Evolutionary conservation across 2,888 invertebrate species (phyloP), one percentile per base, ranked within the genome.

Genomic region (Phyllotreta striolata): DNA sequence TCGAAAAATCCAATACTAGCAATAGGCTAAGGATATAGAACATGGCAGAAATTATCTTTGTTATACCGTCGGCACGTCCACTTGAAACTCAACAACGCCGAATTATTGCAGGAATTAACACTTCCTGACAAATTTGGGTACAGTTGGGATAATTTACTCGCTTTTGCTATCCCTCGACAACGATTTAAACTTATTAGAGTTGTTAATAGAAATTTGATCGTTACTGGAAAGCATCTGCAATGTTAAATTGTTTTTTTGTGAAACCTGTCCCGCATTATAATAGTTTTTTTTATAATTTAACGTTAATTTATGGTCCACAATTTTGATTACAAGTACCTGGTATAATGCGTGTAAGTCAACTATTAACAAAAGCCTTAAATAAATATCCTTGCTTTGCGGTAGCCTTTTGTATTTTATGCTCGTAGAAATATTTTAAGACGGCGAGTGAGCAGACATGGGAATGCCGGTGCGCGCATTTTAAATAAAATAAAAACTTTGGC

Each of bases 401-500:
- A 38, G 35, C 38, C 51, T 40, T 59, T 51, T 59, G 41, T 59
- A 44, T 59, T 51, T 49, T 51, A 59, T 51, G 49, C 41, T 49
- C 44, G 34, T 10, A 41, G 34, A 14, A 55, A 49, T 49, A 49
- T 49, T 49, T 37, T 14, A 12, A 52, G 39, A 13, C 10, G 39
- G 52, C 38, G 34, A 57, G 46, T 43, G 52, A 57, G 44, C 56
- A 62, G 57, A 57, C 14, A 46, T 34, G 24, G 47, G 52, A 44
- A 52, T 59, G 55, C 59, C 43, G 39, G 54, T 49, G 49, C 59
- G 44, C 59, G 10, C 44, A 43, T 61, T 66, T 66, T 66, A 52
- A 64, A 66, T 59, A 66, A 66, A 66, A 62, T 57, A 62, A 56
- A 59, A 56, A 59, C 57, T 58, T 58, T 51, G 37, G 37, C 47